Evolutionary conservation across 2,113 vertebrate species (phyloP), one percentile per base, ranked within the genome.

Genomic region (Harpagus bidentatus): DNA sequence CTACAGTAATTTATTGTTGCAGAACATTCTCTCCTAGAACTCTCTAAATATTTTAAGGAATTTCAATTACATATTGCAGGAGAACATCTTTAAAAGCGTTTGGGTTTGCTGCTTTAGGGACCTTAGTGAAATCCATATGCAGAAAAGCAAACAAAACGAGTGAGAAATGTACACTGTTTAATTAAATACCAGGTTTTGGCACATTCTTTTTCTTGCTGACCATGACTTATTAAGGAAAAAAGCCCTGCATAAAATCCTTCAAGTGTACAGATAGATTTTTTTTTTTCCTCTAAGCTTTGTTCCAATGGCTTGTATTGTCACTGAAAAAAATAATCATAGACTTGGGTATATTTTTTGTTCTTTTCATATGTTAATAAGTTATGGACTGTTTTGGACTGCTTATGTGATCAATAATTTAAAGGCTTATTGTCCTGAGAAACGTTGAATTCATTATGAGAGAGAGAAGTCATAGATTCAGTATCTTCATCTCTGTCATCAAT

Each of bases 1-100:
- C 74, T 87, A 62, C 42, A 80, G 58, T 95, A 91, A 97, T 94
- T 95, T 70, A 80, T 94, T 96, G 95, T 92, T 93, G 74, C 87
- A 93, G 94, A 96, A 88, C 81, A 70, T 90, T 95, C 84, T 21
- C 53, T 89, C 74, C 84, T 88, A 95, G 94, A 97, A 94, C 61
- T 85, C 86, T 93, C 62, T 91, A 96, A 97, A 96, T 97, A 94
- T 97, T 52, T 97, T 91, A 96, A 96, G 42, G 81, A 72, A 90
- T 91, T 95, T 95, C 93, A 95, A 77, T 96, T 93, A 70, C 79
- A 36, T 91, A 78, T 93, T 91, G 84, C 82, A 90, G 42, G 16
- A 58, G 82, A 85, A 55, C 10, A 2, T 94, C 67, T 96, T 93
- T 81, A 76, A 82, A 85, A 95, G 74, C 0, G 0, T 85, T 95